phyloP scores from a whole-genome alignment of 2,113 vertebrate species.

The Abramis brama region DNA sequence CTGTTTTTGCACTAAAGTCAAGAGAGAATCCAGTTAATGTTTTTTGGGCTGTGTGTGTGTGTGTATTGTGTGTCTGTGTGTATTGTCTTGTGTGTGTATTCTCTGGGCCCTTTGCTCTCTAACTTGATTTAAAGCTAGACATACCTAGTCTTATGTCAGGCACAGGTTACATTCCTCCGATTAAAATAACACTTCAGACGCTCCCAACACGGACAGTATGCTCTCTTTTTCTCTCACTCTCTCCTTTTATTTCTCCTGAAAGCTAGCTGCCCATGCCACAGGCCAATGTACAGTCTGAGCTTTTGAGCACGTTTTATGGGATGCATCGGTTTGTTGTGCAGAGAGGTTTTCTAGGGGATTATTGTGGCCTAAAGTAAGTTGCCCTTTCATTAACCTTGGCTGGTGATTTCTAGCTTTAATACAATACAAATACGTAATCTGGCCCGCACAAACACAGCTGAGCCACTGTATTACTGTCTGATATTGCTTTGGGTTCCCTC shows the following conservation, averaged over 20 bases:
- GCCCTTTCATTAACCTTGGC: slow-evolving; percentile 81
- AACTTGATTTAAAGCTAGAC: slow-evolving; percentile 47
- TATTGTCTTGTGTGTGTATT: neutral
- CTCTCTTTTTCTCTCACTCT: slow-evolving; percentile 14
- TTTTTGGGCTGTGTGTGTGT: neutral
- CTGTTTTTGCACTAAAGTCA: neutral
- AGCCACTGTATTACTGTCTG: slow-evolving; percentile 72
- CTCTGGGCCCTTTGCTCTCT: neutral
- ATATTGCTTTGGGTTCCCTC: slow-evolving; percentile 71
- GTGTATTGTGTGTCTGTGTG: neutral
- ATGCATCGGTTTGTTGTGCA: slow-evolving; percentile 52
- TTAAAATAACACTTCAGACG: slow-evolving; percentile 59
- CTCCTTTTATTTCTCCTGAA: neutral
- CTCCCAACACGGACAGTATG: neutral
- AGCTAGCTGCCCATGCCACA: slow-evolving; percentile 16
- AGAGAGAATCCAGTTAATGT: neutral
- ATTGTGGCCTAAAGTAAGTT: slow-evolving; percentile 71
- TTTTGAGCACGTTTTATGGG: slow-evolving; percentile 37
- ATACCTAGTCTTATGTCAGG: slow-evolving; percentile 20
- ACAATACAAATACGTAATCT: slow-evolving; percentile 79
- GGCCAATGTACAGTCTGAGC: slow-evolving; percentile 29
- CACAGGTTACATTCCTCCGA: slow-evolving; percentile 59
- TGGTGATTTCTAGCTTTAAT: slow-evolving; percentile 76
- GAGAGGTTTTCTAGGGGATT: slow-evolving; percentile 74
- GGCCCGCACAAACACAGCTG: slow-evolving; percentile 62